Evolutionary conservation across 1,140 invertebrate species (phyloP), one percentile per base, ranked within the genome.

Genomic region (Sesamia nonagrioides): DNA sequence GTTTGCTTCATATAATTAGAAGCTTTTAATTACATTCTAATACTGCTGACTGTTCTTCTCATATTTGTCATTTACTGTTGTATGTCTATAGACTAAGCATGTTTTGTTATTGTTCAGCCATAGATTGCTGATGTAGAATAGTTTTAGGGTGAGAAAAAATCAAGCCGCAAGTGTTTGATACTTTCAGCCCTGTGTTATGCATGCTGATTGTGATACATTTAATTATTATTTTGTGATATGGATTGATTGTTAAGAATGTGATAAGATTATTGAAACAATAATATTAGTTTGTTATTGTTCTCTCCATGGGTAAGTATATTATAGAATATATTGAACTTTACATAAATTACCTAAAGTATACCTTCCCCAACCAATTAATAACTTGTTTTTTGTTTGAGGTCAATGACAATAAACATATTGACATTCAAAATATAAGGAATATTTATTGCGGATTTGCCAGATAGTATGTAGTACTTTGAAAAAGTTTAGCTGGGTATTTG

Each of bases 1-100:
- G 54, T 74, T 33, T 48, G 54, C 71, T 60, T 60, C 71, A 74
- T 56, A 45, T 45, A 58, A 40, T 45, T 56, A 74, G 54, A 45
- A 58, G 40, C 52, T 58, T 56, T 42, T n/a, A 8, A 27, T 42
- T 17, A 52, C 68, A 52, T 27, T 35, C 52, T 33, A 15, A 42
- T 13, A 9, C 71, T 56, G 71, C 52, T 60, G 71, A 58, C 52
- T 52, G 27, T 58, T 60, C 52, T 42, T 73, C n/a, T 58, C 35
- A 58, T 60, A 42, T n/a, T n/a, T 48, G 42, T 73, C 63, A 58
- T 58, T 52, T n/a, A 60, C 54, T 73, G 52, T 58, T 42, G 40
- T 58, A 58, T 73, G 33, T 45, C 37, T 56, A 18, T 35, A 73
- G 13, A 42, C 7, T 42, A n/a, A 8, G 71, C 71, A 73, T 73